Evolutionary conservation across 1,140 invertebrate genomes (phyloP).

Genomic region (Sarcophaga peregrina): DNA sequence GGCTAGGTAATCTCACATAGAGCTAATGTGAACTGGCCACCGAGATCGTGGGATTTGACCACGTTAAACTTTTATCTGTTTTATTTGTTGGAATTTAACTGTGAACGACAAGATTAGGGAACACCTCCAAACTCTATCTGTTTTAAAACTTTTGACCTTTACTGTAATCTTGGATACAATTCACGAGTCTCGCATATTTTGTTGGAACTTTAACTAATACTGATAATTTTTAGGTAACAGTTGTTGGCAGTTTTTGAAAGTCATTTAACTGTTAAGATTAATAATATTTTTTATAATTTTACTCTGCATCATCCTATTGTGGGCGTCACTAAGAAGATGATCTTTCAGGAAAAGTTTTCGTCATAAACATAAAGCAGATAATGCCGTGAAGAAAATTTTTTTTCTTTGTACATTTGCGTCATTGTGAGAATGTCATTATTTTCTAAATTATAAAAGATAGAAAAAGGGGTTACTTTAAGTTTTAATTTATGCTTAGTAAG

Average conservation of each 20-base stretch:
- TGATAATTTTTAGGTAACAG: slow-evolving; percentile 35
- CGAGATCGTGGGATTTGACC: no score
- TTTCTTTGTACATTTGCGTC: background rate
- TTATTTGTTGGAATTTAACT: no score
- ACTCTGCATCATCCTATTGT: slow-evolving; percentile 15
- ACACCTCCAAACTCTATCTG: no score
- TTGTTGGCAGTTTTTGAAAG: slow-evolving; percentile 28
- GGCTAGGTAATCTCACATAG: no score
- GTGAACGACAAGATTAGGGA: no score
- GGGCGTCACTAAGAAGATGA: background rate
- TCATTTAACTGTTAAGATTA: slow-evolving; percentile 34
- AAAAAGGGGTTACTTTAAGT: slow-evolving; percentile 32
- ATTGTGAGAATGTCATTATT: background rate
- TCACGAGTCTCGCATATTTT: no score
- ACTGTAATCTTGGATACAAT: no score
- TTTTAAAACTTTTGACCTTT: no score
- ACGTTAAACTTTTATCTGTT: no score
- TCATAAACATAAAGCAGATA: background rate
- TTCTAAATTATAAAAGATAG: slow-evolving; percentile 11
- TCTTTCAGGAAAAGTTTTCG: background rate
- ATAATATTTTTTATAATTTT: slow-evolving; percentile 36
- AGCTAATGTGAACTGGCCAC: no score
- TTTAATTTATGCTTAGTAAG: slow-evolving; percentile 35
- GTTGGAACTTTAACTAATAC: background rate
- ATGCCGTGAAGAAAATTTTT: background rate